phyloP scores from a whole-genome alignment of 2,797 vertebrate species.

The Anabacerthia variegaticeps region DNA sequence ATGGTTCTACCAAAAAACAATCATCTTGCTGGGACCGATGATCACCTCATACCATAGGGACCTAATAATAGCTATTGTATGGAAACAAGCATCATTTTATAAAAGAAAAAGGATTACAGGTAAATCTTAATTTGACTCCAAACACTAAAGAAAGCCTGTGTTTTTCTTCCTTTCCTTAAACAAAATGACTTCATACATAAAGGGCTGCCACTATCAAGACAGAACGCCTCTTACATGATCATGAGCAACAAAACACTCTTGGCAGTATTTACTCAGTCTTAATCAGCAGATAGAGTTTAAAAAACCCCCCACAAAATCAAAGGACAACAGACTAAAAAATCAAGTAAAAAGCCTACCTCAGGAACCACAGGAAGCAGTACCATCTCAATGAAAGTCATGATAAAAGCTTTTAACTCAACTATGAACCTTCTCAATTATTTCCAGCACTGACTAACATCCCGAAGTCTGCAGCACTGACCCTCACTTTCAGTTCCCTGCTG shows the following conservation, averaged over 20 bases:
- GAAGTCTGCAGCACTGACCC: neutral
- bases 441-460: slow-evolving; percentile 6
- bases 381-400: neutral
- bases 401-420: slow-evolving; percentile 1
- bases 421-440: slow-evolving; percentile 6
- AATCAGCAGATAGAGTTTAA: neutral
- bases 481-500: neutral
- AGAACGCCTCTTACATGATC: neutral
- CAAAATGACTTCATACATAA: neutral
- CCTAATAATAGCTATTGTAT: neutral
- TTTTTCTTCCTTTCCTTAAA: neutral
- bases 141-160: neutral
- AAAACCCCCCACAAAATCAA: neutral
- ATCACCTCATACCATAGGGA: neutral
- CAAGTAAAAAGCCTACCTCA: neutral
- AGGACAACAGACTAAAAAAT: neutral
- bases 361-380: neutral
- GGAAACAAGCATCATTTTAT: neutral
- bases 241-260: neutral
- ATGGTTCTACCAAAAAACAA: neutral
- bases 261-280: neutral
- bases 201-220: neutral
- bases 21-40: neutral
- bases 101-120: neutral
- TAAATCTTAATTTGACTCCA: neutral